A percentile compares a stretch with the other conserved stretches of the same genome.
These are phyloP conservation scores for Naso thynnoides DNA, from an alignment of 2,797 vertebrate genomes.

Conservation along the genomic window DNA sequence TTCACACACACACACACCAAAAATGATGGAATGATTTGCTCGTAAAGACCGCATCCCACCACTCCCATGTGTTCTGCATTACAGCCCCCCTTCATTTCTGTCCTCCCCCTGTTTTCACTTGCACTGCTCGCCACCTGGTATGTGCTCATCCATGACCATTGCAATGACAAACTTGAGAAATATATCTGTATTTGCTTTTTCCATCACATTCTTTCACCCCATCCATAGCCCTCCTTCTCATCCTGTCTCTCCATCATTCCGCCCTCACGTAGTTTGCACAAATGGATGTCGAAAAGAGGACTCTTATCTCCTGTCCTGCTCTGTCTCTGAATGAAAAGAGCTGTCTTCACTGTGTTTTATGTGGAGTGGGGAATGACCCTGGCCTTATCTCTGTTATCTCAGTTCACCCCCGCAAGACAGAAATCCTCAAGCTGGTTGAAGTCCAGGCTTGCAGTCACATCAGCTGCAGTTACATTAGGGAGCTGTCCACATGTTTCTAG, in stretches of 20 bases:
- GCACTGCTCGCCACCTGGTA: slow-evolving; percentile 61
- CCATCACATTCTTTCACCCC: neutral
- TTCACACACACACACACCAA: slow-evolving; percentile 54
- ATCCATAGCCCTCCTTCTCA: neutral
- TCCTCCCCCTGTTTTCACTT: slow-evolving; percentile 48
- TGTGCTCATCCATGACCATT: slow-evolving; percentile 50
- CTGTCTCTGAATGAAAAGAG: slow-evolving; percentile 46
- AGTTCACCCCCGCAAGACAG: slow-evolving; percentile 11
- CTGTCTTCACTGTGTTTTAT: slow-evolving; percentile 41
- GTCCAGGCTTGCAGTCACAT: slow-evolving; percentile 35
- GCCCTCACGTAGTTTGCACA: slow-evolving; percentile 3
- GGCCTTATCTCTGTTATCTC: slow-evolving; percentile 31
- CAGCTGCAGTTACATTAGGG: slow-evolving; percentile 48
- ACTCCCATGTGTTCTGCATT: slow-evolving; percentile 77
- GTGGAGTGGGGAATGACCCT: slow-evolving; percentile 30
- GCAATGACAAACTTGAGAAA: slow-evolving; percentile 59
- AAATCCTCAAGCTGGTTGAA: slow-evolving; percentile 35
- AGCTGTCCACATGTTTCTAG: slow-evolving; percentile 55
- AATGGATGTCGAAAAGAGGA: slow-evolving; percentile 24
- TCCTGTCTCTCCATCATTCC: slow-evolving; percentile 17
- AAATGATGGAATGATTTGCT: slow-evolving; percentile 73
- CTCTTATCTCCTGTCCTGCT: slow-evolving; percentile 45
- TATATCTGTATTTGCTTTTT: slow-evolving; percentile 33
- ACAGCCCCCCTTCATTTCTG: slow-evolving; percentile 35
- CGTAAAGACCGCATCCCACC: slow-evolving; percentile 66